Base-by-base conservation (phyloP, 1,140 invertebrate genomes). In the Rhopalosiphum maidis region DNA sequence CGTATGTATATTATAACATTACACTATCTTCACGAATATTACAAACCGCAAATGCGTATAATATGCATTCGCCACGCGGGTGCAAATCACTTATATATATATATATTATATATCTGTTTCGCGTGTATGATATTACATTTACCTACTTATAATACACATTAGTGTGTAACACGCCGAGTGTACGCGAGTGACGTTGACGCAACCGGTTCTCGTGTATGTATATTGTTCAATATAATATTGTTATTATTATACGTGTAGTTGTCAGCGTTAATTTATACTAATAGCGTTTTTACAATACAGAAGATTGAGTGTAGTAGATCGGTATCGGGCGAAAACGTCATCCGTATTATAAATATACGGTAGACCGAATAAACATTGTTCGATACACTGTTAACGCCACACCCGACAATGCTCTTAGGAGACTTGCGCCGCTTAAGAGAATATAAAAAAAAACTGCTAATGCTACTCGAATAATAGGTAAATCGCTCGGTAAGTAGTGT, bases 191-290 rank as follows among this genome's bases (percentile, higher is more conserved):
- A 37, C 82, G 82, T 83, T 43, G 41, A 41, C 22, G 83, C 37
- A 86, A 87, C 85, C 85, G 43, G 85, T 87, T 48, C 85, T 21
- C 83, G 23, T 41, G 25, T 41, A 41, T 41, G 41, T 4, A 41
- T 86, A 86, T 25, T 15, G 23, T 86, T 46, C 25, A 25, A 4
- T 83, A 83, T 43, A 25, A 11, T 83, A 83, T 37, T 35, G n/a
- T 23, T 41, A 86, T 43, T 86, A 41, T 41, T 15, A 86, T 46
- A 87, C 43, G 43, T 15, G 85, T n/a, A 48, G 43, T 48, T 87
- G 85, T 87, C 85, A 48, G 43, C 43, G 85, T 48, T 48, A 48
- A 87, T 87, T 87, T n/a, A 48, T 87, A 87, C 85, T 87, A n/a
- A 87, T 77, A 77, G 60, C 85, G 8, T 48, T 87, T 48, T 87